Conservation (phyloP, 2,797 vertebrate genomes). For the Agapornis canus region DNA sequence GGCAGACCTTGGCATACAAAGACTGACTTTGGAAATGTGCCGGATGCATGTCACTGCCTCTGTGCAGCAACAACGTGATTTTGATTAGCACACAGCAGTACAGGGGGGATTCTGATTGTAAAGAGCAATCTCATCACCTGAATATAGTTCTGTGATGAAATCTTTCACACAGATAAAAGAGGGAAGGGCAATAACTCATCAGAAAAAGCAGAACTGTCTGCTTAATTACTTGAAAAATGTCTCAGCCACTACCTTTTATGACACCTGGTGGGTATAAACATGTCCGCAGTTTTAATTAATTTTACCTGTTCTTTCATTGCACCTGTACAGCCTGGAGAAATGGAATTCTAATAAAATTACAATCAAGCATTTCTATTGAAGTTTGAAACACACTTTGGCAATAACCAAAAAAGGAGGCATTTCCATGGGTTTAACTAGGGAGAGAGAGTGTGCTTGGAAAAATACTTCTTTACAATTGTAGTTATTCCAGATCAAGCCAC, state of each 20-base stretch:
- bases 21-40: slow-evolving; percentile 6
- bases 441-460: slow-evolving; percentile 33
- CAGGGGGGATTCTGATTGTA: not conserved
- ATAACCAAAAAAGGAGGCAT: slow-evolving; percentile 69
- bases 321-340: slow-evolving; percentile 77
- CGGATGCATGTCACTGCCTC: not conserved
- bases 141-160: slow-evolving; percentile 65
- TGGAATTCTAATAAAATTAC: slow-evolving; percentile 75
- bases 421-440: slow-evolving; percentile 45
- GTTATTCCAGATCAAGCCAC: slow-evolving; percentile 63
- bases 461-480: slow-evolving; percentile 38
- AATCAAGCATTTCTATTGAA: slow-evolving; percentile 56
- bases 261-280: slow-evolving; percentile 79
- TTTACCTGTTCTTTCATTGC: slow-evolving; percentile 76
- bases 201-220: slow-evolving; percentile 74
- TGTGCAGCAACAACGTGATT: not conserved
- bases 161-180: slow-evolving; percentile 69
- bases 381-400: slow-evolving; percentile 62
- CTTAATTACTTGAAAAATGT: slow-evolving; percentile 83
- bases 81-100: not conserved
- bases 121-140: slow-evolving; percentile 62
- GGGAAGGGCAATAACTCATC: slow-evolving; percentile 74
- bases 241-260: slow-evolving; percentile 78
- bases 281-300: slow-evolving; percentile 82
- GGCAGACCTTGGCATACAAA: not conserved